Evolutionary conservation across 1,140 invertebrate species (phyloP).

Genomic region (Himalopsyche phryganea): DNA sequence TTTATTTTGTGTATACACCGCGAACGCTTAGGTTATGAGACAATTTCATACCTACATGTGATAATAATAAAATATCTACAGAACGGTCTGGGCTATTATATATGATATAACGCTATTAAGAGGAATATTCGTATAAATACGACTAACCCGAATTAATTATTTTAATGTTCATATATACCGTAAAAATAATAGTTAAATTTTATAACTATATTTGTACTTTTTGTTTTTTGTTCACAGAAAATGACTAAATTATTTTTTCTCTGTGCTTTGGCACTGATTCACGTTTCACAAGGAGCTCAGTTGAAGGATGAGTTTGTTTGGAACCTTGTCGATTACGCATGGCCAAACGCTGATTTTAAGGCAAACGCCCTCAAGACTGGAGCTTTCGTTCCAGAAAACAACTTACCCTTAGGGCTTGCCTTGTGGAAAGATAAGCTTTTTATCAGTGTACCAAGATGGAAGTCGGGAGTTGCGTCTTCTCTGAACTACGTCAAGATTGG

Average conservation of each 20-base stretch:
- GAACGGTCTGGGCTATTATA: no score
- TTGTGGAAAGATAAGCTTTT: constrained; percentile 74
- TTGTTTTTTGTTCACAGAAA: constrained; percentile 13
- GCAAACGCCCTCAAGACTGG: constrained; percentile 57
- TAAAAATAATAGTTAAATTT: no score
- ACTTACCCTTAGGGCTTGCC: constrained; percentile 69
- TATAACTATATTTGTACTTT: not conserved
- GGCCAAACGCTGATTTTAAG: constrained; percentile 58
- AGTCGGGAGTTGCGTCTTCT: constrained; percentile 66
- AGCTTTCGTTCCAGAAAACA: constrained; percentile 64
- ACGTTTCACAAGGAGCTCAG: constrained; percentile 36
- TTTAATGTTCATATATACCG: no score
- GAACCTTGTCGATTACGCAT: constrained; percentile 66
- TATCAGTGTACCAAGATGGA: constrained; percentile 74
- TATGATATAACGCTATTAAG: no score
- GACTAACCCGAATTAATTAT: no score
- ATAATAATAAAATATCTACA: no score
- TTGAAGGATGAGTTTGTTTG: constrained; percentile 61
- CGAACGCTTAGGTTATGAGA: no score
- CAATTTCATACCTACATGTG: no score
- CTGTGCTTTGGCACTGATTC: constrained; percentile 37
- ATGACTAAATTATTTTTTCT: constrained; percentile 41
- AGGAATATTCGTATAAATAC: no score
- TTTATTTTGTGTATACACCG: no score
- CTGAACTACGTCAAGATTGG: constrained; percentile 64